A percentile compares a stretch with the other conserved stretches of the same genome.
Conservation (phyloP, 2,888 invertebrate species). For the Dynastes grantii region DNA sequence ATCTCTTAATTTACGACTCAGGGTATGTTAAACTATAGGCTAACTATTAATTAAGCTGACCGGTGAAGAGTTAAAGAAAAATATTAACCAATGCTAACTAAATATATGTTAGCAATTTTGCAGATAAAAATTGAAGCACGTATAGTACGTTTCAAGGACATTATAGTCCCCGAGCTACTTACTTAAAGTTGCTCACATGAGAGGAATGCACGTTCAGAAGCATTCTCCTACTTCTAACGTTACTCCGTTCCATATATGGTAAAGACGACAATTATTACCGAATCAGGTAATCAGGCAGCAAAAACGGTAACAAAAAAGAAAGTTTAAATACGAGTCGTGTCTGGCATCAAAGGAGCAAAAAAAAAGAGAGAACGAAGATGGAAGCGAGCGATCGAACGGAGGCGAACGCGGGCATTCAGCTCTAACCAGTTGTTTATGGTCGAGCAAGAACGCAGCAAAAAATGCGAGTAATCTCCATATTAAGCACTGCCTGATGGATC, state of each 20-base stretch:
- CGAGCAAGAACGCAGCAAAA: conserved; percentile 43
- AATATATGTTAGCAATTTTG: too few relatives aligned
- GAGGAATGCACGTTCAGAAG: conserved; percentile 17
- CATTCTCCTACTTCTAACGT: conserved; percentile 38
- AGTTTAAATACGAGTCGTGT: conserved; percentile 43
- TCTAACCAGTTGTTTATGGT: conserved; percentile 47
- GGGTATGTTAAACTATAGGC: too few relatives aligned
- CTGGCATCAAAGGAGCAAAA: conserved; percentile 20
- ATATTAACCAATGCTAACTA: too few relatives aligned
- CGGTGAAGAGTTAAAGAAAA: too few relatives aligned
- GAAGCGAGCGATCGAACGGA: conserved; percentile 22
- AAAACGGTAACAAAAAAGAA: conserved; percentile 44
- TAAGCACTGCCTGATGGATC: conserved; percentile 52
- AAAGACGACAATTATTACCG: conserved; percentile 44
- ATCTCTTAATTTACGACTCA: too few relatives aligned
- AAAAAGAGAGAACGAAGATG: conserved; percentile 22
- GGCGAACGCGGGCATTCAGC: conserved; percentile 31
- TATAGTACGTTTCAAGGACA: not conserved
- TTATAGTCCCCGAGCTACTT: not conserved
- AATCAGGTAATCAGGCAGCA: conserved; percentile 43
- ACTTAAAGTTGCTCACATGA: conserved; percentile 13
- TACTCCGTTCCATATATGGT: conserved; percentile 17
- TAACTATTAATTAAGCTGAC: too few relatives aligned
- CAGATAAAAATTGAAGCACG: too few relatives aligned
- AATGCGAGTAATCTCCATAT: conserved; percentile 55